Percentiles rank a stretch among this genome's conserved stretches.
Conservation (phyloP, 2,113 vertebrate genomes). For the Trichechus manatus region DNA sequence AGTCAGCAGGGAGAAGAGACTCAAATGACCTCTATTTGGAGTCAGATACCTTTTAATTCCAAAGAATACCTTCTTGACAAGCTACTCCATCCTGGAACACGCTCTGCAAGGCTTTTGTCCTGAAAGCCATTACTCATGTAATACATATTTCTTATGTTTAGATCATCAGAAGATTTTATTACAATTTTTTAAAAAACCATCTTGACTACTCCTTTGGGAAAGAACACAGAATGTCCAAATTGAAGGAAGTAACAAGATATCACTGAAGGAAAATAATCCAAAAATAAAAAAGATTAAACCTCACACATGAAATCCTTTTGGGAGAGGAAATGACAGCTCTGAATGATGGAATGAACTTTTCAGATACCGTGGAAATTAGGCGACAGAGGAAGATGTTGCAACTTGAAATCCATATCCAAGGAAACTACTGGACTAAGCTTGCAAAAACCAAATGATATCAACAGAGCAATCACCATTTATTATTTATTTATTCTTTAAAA, state of each 20-base stretch:
- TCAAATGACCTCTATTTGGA: slow-evolving; percentile 11
- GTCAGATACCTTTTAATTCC: background rate
- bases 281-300: slow-evolving; percentile 19
- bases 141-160: background rate
- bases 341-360: background rate
- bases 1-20: background rate
- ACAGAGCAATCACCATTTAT: background rate
- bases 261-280: background rate
- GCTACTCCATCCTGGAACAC: background rate
- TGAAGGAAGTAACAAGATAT: slow-evolving; percentile 16
- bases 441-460: background rate
- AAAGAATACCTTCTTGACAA: slow-evolving; percentile 17
- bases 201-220: background rate
- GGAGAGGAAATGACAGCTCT: background rate
- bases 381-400: background rate
- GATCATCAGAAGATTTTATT: background rate
- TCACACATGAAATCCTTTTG: background rate
- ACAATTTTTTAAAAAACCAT: background rate
- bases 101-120: background rate
- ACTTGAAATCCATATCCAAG: background rate
- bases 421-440: background rate
- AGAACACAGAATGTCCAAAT: background rate
- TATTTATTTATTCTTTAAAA: slow-evolving; percentile 2
- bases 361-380: background rate
- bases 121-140: background rate